phyloP scores from a whole-genome alignment of 2,888 invertebrate species.

The Eupithecia centaureata region DNA sequence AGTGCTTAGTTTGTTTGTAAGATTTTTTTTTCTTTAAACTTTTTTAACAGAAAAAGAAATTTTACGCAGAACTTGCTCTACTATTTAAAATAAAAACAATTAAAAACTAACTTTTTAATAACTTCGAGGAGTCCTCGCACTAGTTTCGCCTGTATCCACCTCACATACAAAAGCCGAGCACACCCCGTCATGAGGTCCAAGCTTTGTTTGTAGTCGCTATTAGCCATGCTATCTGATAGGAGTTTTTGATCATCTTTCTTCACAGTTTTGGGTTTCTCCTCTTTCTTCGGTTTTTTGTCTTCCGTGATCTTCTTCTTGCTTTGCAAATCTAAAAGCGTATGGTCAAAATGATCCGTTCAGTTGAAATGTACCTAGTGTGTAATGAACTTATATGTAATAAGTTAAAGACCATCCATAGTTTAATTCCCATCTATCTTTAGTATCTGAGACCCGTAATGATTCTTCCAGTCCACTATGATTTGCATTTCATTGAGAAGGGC shows the following conservation, averaged over 20 bases:
- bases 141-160: slow-evolving; percentile 70
- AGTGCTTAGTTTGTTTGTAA: no score
- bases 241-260: slow-evolving; percentile 45
- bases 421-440: no score
- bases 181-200: slow-evolving; percentile 64
- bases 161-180: slow-evolving; percentile 62
- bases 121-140: slow-evolving; percentile 60
- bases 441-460: no score
- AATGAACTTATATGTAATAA: no score
- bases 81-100: no score
- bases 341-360: neutral
- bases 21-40: no score
- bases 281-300: slow-evolving; percentile 31
- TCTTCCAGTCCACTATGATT: no score
- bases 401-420: no score
- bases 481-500: no score
- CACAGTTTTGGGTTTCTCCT: slow-evolving; percentile 49
- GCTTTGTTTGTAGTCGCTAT: slow-evolving; percentile 62
- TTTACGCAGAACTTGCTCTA: no score
- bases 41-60: no score
- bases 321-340: neutral
- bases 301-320: neutral
- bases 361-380: no score
- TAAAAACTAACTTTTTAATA: slow-evolving; percentile 56
- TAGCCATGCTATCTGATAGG: slow-evolving; percentile 42